Conservation (phyloP, 2,797 vertebrate genomes). For the Ciconia nigra region DNA sequence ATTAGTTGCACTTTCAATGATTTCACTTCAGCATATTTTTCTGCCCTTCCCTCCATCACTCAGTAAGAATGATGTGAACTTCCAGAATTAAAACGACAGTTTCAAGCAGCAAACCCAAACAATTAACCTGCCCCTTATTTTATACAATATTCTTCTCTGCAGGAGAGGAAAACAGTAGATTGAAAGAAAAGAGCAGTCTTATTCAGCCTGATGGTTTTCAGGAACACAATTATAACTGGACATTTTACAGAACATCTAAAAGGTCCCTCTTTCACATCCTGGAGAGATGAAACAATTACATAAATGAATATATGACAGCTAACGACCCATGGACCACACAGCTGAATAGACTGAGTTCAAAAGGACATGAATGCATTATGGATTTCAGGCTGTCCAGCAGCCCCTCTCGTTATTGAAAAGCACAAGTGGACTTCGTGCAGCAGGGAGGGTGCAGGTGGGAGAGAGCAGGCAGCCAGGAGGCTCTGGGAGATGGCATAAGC, state of each 20-base stretch:
- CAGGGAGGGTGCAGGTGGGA: background rate
- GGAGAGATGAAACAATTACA: background rate
- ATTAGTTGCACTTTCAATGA: background rate
- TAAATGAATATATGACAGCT: background rate
- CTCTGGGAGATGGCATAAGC: background rate
- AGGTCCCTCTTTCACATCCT: background rate
- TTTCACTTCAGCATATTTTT: background rate
- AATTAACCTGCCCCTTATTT: background rate
- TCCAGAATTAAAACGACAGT: background rate
- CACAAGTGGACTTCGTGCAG: background rate
- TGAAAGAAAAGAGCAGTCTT: background rate
- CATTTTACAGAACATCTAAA: background rate
- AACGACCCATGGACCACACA: accelerated
- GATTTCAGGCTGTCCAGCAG: background rate
- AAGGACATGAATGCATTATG: accelerated
- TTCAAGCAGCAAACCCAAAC: background rate
- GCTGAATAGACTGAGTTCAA: background rate
- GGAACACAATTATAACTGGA: background rate
- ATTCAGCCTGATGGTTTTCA: background rate
- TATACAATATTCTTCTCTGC: background rate
- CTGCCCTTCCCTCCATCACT: background rate
- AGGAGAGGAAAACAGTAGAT: accelerated
- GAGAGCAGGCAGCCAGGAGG: background rate
- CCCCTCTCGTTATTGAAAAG: background rate
- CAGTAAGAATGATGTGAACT: background rate